A percentile compares a stretch with the other conserved stretches of the same genome.
Conservation (phyloP, 2,797 vertebrate species). For the Tragopan temminckii region DNA sequence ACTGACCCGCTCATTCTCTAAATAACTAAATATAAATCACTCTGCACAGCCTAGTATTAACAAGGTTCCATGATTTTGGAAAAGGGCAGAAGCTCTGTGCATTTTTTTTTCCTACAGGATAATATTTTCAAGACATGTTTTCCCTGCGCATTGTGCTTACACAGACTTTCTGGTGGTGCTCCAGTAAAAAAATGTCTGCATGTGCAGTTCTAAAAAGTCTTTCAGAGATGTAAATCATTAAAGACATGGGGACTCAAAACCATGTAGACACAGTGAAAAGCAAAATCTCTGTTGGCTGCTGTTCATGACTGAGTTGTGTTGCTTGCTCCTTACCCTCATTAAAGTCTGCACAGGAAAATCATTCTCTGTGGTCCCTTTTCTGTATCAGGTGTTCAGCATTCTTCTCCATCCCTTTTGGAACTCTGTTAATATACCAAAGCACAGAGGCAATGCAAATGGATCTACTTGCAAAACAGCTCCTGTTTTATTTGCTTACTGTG, state of each 20-base stretch:
- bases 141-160: conserved; percentile 56
- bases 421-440: conserved; percentile 1
- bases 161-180: conserved; percentile 52
- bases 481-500: conserved; percentile 34
- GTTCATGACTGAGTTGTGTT: conserved; percentile 37
- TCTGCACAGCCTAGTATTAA: background rate
- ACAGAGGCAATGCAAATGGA: conserved; percentile 27
- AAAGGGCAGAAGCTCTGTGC: conserved; percentile 33
- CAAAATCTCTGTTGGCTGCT: conserved; percentile 42
- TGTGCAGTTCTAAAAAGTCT: conserved; percentile 72
- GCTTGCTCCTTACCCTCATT: conserved; percentile 42
- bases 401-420: conserved; percentile 4
- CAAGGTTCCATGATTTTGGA: background rate
- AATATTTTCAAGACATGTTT: conserved; percentile 59
- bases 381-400: background rate
- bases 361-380: background rate
- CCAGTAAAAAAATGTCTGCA: conserved; percentile 58
- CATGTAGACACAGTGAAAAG: conserved; percentile 40
- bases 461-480: conserved; percentile 30
- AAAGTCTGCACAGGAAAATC: conserved; percentile 32
- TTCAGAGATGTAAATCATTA: conserved; percentile 68
- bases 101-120: background rate
- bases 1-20: background rate
- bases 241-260: conserved; percentile 58
- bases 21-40: background rate